Evolutionary conservation across 1,140 invertebrate species (phyloP), one percentile per base, ranked within the genome.

Genomic region (Drosophila elegans): DNA sequence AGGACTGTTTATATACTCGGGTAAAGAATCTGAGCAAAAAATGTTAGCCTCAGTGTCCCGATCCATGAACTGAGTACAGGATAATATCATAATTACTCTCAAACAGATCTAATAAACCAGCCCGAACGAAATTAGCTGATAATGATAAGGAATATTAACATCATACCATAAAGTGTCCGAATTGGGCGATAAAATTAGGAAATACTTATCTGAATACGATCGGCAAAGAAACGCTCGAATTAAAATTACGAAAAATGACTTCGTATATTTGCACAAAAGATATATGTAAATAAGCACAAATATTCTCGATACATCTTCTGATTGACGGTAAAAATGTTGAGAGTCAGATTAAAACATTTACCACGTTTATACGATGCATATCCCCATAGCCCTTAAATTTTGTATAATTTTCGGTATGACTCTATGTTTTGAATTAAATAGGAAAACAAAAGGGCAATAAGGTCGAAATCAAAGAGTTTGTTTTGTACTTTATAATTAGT

Each of bases 341-440:
- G 36, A 39, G n/a, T 21, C 21, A 51, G 38, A 69, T 12, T 34
- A 29, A 55, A 42, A 63, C 41, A 13, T 38, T 59, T 59, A 48
- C 46, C 53, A 75, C 61, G 51, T 75, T 75, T 75, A 59, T 59
- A 75, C 73, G 61, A 75, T 64, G 71, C 59, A 75, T 74, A 74
- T 74, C 44, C 12, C 49, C n/a, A 62, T 42, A 44, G n/a, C 25
- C 36, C 29, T 13, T 21, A 55, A 45, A 51, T 10, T 59, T 27
- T 38, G 25, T 51, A 4, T 46, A 34, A 25, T 13, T 67, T 27
- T 41, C 48, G 12, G 3, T 46, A 45, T 69, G 25, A 44, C 39
- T 34, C 5, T 66, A 38, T 21, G 27, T 69, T 45, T 21, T 36
- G 3, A 51, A 41, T 29, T 16, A 32, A 12, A n/a, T 25, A 38